Conservation (phyloP, 1,140 invertebrate species). For the Drosophila murphyi region DNA sequence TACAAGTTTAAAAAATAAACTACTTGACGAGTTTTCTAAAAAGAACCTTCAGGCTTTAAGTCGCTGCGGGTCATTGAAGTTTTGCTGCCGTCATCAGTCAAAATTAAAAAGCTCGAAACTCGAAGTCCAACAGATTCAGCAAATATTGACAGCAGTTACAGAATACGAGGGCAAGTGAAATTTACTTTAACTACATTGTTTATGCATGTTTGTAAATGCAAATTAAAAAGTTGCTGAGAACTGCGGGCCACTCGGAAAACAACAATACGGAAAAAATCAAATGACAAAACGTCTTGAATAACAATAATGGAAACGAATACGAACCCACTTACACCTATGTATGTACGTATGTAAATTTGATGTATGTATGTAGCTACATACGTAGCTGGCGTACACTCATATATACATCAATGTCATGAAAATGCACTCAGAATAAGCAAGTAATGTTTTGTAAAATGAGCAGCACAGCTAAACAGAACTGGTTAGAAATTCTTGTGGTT, state of each 20-base stretch:
- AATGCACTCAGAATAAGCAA: conserved; percentile 69
- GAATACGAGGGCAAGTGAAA: conserved; percentile 35
- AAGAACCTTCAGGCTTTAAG: conserved; percentile 31
- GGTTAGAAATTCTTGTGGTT: conserved; percentile 1
- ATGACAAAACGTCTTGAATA: conserved; percentile 65
- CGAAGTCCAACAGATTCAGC: conserved; percentile 9
- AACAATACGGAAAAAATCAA: conserved; percentile 46
- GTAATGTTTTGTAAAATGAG: conserved; percentile 31
- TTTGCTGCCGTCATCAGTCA: conserved; percentile 10
- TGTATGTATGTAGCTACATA: conserved; percentile 2
- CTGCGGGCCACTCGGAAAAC: conserved; percentile 38
- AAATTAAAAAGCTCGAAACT: conserved; percentile 25
- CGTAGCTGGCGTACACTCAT: neutral
- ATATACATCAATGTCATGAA: conserved; percentile 51
- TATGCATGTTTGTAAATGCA: conserved; percentile 54
- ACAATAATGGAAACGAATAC: conserved; percentile 42
- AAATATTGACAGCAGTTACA: conserved; percentile 17
- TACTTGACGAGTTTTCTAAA: conserved; percentile 22
- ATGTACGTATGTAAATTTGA: neutral
- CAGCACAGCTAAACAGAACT: conserved; percentile 31
- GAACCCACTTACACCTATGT: conserved; percentile 3
- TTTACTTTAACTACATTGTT: conserved; percentile 51
- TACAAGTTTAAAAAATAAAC: conserved; percentile 26
- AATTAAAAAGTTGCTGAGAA: conserved; percentile 45
- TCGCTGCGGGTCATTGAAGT: conserved; percentile 37